Conservation (phyloP, 2,888 invertebrate species). For the Ichneumoninae sp. region DNA sequence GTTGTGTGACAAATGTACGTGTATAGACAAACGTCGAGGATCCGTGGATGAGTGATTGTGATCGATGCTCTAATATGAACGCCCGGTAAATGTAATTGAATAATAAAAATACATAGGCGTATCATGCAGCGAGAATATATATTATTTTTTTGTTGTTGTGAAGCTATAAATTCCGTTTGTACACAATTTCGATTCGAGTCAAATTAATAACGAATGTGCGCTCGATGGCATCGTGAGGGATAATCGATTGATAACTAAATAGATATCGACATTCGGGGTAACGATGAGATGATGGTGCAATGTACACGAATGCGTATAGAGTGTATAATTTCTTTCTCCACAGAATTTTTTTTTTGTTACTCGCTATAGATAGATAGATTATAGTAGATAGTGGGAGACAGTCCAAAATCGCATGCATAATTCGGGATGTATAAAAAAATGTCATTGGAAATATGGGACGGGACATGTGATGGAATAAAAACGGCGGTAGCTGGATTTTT, state of each 20-base stretch:
- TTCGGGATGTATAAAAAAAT: constrained; percentile 1
- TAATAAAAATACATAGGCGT: constrained; percentile 46
- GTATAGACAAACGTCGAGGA: constrained; percentile 58
- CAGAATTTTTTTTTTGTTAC: constrained; percentile 12
- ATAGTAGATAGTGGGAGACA: constrained; percentile 9
- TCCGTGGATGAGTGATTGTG: constrained; percentile 62
- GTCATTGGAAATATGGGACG: constrained; percentile 13
- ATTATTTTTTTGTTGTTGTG: constrained; percentile 36
- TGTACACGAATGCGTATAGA: constrained; percentile 26
- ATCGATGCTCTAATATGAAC: constrained; percentile 66
- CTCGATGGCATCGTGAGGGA: constrained; percentile 10
- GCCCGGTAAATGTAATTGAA: constrained; percentile 51
- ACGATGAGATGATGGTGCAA: constrained; percentile 34
- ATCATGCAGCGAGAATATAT: constrained; percentile 53
- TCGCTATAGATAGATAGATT: constrained; percentile 18
- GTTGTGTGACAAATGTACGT: constrained; percentile 69
- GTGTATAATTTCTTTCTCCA: constrained; percentile 8
- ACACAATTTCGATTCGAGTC: constrained; percentile 15
- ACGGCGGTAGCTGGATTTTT: constrained; percentile 1
- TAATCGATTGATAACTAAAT: constrained; percentile 1
- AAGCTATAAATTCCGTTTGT: constrained; percentile 44
- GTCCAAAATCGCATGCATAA: constrained; percentile 35
- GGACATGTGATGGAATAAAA: neutral
- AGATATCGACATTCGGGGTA: constrained; percentile 24
- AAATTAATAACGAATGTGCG: constrained; percentile 14